Evolutionary conservation across 2,113 vertebrate species (phyloP).

Genomic region (Taurulus bubalis): DNA sequence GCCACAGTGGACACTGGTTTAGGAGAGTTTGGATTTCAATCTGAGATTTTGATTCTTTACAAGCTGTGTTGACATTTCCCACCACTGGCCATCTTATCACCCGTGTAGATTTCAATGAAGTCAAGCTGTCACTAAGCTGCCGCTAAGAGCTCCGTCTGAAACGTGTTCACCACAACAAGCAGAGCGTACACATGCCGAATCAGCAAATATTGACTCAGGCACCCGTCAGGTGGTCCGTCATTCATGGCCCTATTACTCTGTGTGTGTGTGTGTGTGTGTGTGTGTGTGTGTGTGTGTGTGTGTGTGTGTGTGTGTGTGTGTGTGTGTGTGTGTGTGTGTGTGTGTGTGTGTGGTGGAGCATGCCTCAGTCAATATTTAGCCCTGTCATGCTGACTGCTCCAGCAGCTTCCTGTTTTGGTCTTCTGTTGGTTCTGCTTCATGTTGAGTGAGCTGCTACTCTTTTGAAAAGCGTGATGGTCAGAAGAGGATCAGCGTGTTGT

Average conservation of each 20-base stretch:
- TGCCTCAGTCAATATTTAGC: slow-evolving; percentile 43
- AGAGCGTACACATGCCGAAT: slow-evolving; percentile 1
- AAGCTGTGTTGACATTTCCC: slow-evolving; percentile 9
- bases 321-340: neutral
- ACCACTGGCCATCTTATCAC: slow-evolving; percentile 5
- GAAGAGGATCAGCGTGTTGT: neutral
- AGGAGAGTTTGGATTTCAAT: neutral
- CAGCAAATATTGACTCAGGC: slow-evolving; percentile 53
- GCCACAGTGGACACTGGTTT: neutral
- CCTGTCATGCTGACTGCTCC: slow-evolving; percentile 8
- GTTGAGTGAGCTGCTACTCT: neutral
- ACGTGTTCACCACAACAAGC: neutral
- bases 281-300: slow-evolving; percentile 15
- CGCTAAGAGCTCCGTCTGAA: slow-evolving; percentile 7
- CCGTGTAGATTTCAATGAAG: neutral
- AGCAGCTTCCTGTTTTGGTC: slow-evolving; percentile 28
- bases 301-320: slow-evolving; percentile 12
- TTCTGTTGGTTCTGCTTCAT: neutral
- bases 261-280: neutral
- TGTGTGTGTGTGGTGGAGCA: slow-evolving; percentile 21
- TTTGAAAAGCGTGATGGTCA: neutral
- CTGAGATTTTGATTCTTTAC: neutral
- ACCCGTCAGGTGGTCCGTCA: slow-evolving; percentile 35
- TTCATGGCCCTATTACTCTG: slow-evolving; percentile 18
- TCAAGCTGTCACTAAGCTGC: slow-evolving; percentile 7